These are phyloP conservation scores for Masnerella sp. DNA, from an alignment of 2,888 invertebrate species.

Conservation along the genomic window DNA sequence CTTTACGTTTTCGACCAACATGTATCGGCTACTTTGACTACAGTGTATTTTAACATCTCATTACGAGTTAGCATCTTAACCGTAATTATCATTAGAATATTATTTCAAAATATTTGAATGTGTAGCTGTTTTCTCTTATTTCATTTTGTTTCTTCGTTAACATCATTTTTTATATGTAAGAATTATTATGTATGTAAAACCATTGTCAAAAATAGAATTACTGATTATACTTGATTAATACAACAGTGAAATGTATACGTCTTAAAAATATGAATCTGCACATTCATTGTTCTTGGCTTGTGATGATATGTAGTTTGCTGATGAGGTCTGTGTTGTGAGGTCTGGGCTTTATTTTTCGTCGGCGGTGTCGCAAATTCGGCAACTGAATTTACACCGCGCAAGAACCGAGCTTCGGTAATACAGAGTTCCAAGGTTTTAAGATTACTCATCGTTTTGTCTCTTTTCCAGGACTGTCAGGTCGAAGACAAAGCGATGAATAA, in stretches of 20 bases:
- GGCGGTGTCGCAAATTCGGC: conserved; percentile 17
- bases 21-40: conserved; percentile 53
- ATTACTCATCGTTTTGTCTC: too few species aligned
- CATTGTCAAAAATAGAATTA: conserved; percentile 59
- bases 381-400: too few species aligned
- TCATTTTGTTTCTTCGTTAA: conserved; percentile 1
- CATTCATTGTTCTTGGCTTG: conserved; percentile 56
- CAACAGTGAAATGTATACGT: conserved; percentile 57
- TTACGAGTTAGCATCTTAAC: conserved; percentile 52
- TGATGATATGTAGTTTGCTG: conserved; percentile 59
- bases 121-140: conserved; percentile 39
- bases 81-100: conserved; percentile 55
- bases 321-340: conserved; percentile 58
- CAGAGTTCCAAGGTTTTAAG: too few species aligned
- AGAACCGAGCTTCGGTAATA: too few species aligned
- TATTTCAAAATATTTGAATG: conserved; percentile 58
- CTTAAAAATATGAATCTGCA: conserved; percentile 57
- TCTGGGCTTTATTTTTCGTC: conserved; percentile 29
- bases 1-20: conserved; percentile 45
- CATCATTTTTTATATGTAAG: conserved; percentile 36
- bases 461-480: too few species aligned
- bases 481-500: too few species aligned
- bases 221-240: conserved; percentile 56
- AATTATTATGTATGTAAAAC: conserved; percentile 53
- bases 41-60: conserved; percentile 51